phyloP scores from a whole-genome alignment of 2,888 invertebrate genomes.

The Athripsodes cinereus region DNA sequence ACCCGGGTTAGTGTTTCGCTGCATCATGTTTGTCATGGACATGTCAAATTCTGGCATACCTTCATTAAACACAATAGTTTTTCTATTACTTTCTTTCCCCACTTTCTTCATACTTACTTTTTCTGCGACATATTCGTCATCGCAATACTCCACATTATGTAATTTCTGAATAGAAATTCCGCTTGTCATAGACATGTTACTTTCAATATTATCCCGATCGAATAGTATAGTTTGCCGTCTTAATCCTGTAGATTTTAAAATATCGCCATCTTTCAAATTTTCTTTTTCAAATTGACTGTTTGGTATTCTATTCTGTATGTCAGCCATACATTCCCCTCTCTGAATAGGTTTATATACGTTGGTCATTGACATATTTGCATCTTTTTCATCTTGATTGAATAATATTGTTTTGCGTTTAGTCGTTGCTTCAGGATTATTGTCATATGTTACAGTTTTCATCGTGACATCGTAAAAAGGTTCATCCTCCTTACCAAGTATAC shows the following conservation, averaged over 20 bases:
- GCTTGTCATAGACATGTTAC: slow-evolving; percentile 9
- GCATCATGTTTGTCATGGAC: not conserved
- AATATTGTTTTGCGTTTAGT: slow-evolving; percentile 3
- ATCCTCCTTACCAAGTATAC: not conserved
- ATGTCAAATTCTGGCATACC: slow-evolving; percentile 6
- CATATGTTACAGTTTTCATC: not conserved
- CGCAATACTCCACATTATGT: too few species aligned
- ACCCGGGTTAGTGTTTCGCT: not conserved
- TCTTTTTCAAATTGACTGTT: too few species aligned
- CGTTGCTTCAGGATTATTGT: not conserved
- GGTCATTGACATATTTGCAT: slow-evolving; percentile 6
- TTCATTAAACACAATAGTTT: slow-evolving; percentile 1
- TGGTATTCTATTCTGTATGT: too few species aligned
- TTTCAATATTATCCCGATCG: not conserved
- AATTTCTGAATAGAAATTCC: slow-evolving; percentile 2
- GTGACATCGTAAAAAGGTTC: slow-evolving; percentile 7
- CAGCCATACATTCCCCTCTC: not conserved
- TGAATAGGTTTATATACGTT: too few species aligned
- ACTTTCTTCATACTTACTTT: not conserved
- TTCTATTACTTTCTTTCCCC: slow-evolving; percentile 1
- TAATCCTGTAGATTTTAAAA: too few species aligned
- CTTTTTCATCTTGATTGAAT: not conserved
- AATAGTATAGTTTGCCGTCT: slow-evolving; percentile 6
- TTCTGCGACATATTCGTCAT: too few species aligned
- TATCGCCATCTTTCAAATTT: too few species aligned